A percentile compares a stretch with the other conserved stretches of the same genome.
phyloP scores from a whole-genome alignment of 2,797 vertebrate genomes.

The Characodon lateralis region DNA sequence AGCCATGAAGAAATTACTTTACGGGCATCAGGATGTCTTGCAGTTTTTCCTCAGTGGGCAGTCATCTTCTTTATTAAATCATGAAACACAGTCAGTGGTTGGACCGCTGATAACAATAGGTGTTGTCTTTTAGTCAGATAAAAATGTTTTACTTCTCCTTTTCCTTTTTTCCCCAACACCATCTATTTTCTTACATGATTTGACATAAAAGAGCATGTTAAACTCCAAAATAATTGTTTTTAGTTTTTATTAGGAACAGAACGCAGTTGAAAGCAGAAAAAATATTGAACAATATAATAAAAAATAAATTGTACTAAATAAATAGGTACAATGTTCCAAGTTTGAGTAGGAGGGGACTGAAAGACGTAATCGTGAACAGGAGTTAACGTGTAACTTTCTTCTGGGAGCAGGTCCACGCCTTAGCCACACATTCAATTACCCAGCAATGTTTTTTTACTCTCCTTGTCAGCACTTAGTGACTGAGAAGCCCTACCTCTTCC shows the following conservation, averaged over 20 bases:
- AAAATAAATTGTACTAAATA: too few species aligned
- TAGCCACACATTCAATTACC: not conserved
- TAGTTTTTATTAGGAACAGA: too few species aligned
- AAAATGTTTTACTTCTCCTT: not conserved
- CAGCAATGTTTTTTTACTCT: not conserved
- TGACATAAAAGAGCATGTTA: not conserved
- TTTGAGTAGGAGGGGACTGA: too few species aligned
- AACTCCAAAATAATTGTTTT: not conserved
- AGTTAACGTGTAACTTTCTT: not conserved
- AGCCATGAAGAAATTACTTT: conserved; percentile 39
- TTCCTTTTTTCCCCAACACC: not conserved
- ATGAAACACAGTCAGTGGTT: not conserved
- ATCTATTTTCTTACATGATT: not conserved
- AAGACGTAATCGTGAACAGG: too few species aligned
- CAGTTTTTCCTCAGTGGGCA: conserved; percentile 8
- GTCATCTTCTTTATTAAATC: not conserved
- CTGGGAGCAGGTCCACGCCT: not conserved
- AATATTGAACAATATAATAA: too few species aligned
- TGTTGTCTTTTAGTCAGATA: not conserved
- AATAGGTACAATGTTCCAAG: too few species aligned
- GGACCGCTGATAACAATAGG: not conserved
- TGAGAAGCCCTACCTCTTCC: not conserved
- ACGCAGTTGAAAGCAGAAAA: too few species aligned
- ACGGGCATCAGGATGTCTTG: conserved; percentile 28
- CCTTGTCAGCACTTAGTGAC: not conserved